phyloP scores from a whole-genome alignment of 2,888 invertebrate species.

The Drosophila lacicola region DNA sequence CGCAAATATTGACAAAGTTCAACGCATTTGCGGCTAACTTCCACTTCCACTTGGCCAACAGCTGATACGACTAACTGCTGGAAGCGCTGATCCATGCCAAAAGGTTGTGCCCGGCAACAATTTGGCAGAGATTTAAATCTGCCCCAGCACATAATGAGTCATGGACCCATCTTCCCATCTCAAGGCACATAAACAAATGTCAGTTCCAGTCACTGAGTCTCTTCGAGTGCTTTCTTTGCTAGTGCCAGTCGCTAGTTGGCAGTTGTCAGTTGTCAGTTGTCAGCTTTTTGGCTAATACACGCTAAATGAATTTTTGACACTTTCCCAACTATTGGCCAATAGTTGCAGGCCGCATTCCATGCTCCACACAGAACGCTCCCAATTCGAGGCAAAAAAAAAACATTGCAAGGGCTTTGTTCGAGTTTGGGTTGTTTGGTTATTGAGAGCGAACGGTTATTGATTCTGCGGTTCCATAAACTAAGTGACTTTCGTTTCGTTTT shows the following conservation, averaged over 20 bases:
- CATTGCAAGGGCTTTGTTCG: conserved; percentile 55
- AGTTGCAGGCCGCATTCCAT: conserved; percentile 20
- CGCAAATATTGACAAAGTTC: conserved; percentile 71
- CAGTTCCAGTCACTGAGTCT: conserved; percentile 38
- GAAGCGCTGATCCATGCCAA: conserved; percentile 46
- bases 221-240: conserved; percentile 52
- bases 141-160: conserved; percentile 21
- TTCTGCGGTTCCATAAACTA: conserved; percentile 71
- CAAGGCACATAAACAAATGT: conserved; percentile 41
- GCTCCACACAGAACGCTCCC: conserved; percentile 50
- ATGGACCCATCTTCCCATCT: conserved; percentile 15
- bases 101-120: conserved; percentile 23
- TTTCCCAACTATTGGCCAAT: conserved; percentile 56
- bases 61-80: conserved; percentile 3
- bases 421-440: conserved; percentile 25
- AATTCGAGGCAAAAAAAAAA: conserved; percentile 45
- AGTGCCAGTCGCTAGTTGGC: background rate
- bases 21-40: conserved; percentile 22
- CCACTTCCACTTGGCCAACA: conserved; percentile 8
- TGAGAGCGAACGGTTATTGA: conserved; percentile 68
- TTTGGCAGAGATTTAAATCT: background rate
- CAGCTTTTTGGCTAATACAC: conserved; percentile 39
- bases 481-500: conserved; percentile 70
- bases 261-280: conserved; percentile 17
- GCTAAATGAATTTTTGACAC: conserved; percentile 63